Base-by-base conservation (phyloP, 2,797 vertebrate genomes). In the Trachurus trachurus region DNA sequence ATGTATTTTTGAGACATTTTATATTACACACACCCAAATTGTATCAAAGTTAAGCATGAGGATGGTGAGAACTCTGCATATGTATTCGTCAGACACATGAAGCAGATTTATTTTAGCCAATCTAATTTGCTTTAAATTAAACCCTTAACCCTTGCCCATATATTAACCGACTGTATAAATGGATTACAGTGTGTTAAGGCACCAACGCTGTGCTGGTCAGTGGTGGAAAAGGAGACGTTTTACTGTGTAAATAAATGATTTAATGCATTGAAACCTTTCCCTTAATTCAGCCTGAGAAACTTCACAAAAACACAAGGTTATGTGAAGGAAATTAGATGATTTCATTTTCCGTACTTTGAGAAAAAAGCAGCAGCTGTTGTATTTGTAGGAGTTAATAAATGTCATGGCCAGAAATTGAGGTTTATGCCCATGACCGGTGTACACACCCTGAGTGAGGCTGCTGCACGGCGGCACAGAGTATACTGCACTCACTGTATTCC, bases 171-270 rank as follows among this genome's bases (percentile, higher is more conserved):
- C 77, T 82, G 84, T 85, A 87, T 91, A 92, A 94, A 93, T 88
- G 91, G 89, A 93, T 92, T 92, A 90, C 71, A 87, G 82, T 90
- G 85, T 92, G 81, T 91, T 72, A 58, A 86, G 71, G 86, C 83
- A 80, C 84, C 79, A 76, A 83, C 40, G 8, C 85, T 52, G 83
- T 71, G 74, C 75, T 83, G 83, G 90, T 91, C 83, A 78, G 74
- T 42, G 82, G 44, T 92, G 87, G 83, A 93, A 92, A 88, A 87
- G 60, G 81, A 87, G 87, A 67, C 82, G 77, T 92, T 91, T 92
- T 42, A 76, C 91, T 92, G 90, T 92, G 88, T 94, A 93, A 94
- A 94, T 93, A 95, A 92, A 94, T 93, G 88, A 94, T 93, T 93
- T 91, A 92, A 93, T 91, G 85, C 79, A 84, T 78, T 88, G 81